A percentile compares a stretch with the other conserved stretches of the same genome.
These are phyloP conservation scores for Python bivittatus DNA, from an alignment of 2,113 vertebrate genomes.

Conservation along the genomic window DNA sequence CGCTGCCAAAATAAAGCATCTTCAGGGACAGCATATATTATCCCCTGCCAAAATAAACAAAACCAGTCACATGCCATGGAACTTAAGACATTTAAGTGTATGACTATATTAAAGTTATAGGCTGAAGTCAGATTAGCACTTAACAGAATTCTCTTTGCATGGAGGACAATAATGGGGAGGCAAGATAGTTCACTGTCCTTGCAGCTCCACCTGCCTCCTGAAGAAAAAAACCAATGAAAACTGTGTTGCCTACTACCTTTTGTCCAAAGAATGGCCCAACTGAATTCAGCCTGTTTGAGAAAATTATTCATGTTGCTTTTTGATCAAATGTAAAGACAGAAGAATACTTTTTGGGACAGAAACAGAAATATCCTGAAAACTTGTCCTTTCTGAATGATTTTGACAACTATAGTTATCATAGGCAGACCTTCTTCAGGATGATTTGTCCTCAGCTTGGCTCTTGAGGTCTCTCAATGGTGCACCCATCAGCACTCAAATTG, in stretches of 20 bases:
- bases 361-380: background rate
- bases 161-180: background rate
- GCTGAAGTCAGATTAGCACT: background rate
- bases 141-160: background rate
- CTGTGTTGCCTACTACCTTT: background rate
- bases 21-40: constrained; percentile 3
- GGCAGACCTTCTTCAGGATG: background rate
- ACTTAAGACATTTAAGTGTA: background rate
- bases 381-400: background rate
- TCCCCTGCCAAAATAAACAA: background rate
- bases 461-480: background rate
- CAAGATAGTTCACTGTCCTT: background rate
- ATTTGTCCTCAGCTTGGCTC: background rate
- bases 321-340: background rate
- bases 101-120: background rate
- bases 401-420: background rate
- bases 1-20: background rate
- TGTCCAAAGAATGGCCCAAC: background rate
- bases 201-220: background rate
- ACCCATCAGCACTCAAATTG: background rate
- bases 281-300: background rate
- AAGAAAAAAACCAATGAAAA: background rate
- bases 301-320: background rate
- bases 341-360: background rate
- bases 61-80: background rate